phyloP scores from a whole-genome alignment of 2,113 vertebrate species.

The Sapajus apella region DNA sequence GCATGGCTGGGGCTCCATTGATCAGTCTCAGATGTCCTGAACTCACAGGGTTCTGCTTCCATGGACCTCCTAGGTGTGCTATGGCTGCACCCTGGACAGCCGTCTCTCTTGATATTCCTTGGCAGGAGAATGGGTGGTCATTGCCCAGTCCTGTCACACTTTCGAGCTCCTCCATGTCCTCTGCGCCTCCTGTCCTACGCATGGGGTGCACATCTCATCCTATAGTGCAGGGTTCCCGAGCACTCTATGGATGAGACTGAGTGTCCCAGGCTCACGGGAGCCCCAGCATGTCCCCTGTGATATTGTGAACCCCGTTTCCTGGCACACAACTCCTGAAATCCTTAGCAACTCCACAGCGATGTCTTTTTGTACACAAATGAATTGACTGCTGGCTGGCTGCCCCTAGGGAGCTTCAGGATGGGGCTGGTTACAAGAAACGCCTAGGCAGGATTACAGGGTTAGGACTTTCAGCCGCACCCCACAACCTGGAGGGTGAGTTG shows the following conservation, averaged over 20 bases:
- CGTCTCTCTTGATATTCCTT: not conserved
- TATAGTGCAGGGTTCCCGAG: not conserved
- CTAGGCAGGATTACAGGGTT: not conserved
- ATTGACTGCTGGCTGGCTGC: not conserved
- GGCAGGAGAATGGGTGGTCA: not conserved
- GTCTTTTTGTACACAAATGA: not conserved
- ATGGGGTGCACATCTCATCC: not conserved
- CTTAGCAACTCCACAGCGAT: not conserved
- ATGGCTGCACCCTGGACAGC: not conserved
- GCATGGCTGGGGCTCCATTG: not conserved
- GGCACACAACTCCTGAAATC: not conserved
- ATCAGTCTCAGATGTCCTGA: not conserved
- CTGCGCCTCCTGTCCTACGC: not conserved
- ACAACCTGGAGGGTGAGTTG: not conserved
- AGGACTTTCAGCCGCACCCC: not conserved
- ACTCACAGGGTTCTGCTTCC: no score
- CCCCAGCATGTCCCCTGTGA: no score
- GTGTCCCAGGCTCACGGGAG: not conserved
- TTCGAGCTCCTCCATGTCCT: not conserved
- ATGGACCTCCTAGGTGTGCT: not conserved
- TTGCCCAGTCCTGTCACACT: accelerated
- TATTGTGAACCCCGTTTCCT: not conserved
- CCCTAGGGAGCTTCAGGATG: not conserved
- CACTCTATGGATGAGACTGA: not conserved
- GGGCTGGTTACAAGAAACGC: not conserved